Conservation (phyloP, 2,888 invertebrate species). For the Ochropleura leucogaster region DNA sequence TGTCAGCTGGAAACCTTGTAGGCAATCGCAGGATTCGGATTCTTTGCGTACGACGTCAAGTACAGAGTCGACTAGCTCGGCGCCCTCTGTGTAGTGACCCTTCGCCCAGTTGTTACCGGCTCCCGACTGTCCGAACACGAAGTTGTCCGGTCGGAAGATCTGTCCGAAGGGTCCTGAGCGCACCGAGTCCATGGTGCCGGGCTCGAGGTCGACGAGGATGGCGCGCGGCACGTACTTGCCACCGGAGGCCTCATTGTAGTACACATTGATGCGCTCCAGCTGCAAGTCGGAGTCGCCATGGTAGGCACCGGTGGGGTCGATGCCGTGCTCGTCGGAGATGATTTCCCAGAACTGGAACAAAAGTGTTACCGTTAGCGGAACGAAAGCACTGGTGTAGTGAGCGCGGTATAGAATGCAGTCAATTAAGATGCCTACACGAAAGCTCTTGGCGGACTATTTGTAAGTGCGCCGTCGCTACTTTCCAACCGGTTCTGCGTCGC, state of each 20-base stretch:
- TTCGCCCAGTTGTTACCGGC: slow-evolving; percentile 97
- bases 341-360: slow-evolving; percentile 95
- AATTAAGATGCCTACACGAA: slow-evolving; percentile 83
- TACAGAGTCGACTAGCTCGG: slow-evolving; percentile 93
- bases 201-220: slow-evolving; percentile 98
- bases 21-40: slow-evolving; percentile 97
- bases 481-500: slow-evolving; percentile 81
- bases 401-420: slow-evolving; percentile 72
- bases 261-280: slow-evolving; percentile 98
- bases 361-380: slow-evolving; percentile 93
- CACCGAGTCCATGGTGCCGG: slow-evolving; percentile 99
- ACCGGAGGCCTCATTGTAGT: slow-evolving; percentile 98
- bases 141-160: slow-evolving; percentile 98
- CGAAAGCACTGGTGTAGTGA: slow-evolving; percentile 62
- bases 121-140: slow-evolving; percentile 97
- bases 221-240: slow-evolving; percentile 98
- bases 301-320: slow-evolving; percentile 97
- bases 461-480: slow-evolving; percentile 78
- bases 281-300: slow-evolving; percentile 98
- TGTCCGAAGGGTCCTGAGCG: slow-evolving; percentile 98
- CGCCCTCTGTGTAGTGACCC: slow-evolving; percentile 98
- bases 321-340: slow-evolving; percentile 98
- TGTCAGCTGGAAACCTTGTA: slow-evolving; percentile 96
- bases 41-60: slow-evolving; percentile 96
- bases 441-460: slow-evolving; percentile 74